These are phyloP conservation scores for Nomada flava DNA, from an alignment of 2,888 invertebrate genomes.

Conservation along the genomic window DNA sequence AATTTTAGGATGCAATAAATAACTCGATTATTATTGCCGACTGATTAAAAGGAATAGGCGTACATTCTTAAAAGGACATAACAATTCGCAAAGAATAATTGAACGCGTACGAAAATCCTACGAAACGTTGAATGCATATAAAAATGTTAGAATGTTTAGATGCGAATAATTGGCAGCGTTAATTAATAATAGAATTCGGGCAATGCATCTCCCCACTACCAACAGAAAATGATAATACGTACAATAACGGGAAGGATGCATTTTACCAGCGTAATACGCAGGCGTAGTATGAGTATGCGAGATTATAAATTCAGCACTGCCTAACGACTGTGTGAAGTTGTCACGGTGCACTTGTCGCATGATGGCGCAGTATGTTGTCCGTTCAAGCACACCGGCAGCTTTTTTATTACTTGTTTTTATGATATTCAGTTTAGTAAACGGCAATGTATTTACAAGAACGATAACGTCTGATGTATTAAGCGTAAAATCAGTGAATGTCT, in stretches of 20 bases:
- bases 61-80: too few species aligned
- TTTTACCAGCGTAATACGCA: slow-evolving; percentile 34
- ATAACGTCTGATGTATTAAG: slow-evolving; percentile 38
- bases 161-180: too few species aligned
- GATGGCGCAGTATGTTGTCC: slow-evolving; percentile 82
- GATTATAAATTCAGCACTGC: slow-evolving; percentile 69
- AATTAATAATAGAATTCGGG: slow-evolving; percentile 17
- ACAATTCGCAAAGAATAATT: too few species aligned
- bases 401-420: slow-evolving; percentile 75
- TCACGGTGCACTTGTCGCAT: slow-evolving; percentile 79
- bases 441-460: slow-evolving; percentile 59
- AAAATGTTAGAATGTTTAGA: background rate
- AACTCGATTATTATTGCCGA: background rate
- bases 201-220: slow-evolving; percentile 11
- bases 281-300: slow-evolving; percentile 36
- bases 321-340: slow-evolving; percentile 68
- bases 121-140: too few species aligned
- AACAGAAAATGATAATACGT: slow-evolving; percentile 2
- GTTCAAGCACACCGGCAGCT: slow-evolving; percentile 77
- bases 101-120: too few species aligned
- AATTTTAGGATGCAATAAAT: background rate
- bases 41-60: background rate
- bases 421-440: slow-evolving; percentile 72
- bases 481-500: slow-evolving; percentile 66
- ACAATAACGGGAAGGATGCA: slow-evolving; percentile 29